Percentiles rank a stretch among this genome's conserved stretches.
Evolutionary conservation across 2,888 invertebrate species (phyloP).

Genomic region (Rhaphigaster nebulosa): DNA sequence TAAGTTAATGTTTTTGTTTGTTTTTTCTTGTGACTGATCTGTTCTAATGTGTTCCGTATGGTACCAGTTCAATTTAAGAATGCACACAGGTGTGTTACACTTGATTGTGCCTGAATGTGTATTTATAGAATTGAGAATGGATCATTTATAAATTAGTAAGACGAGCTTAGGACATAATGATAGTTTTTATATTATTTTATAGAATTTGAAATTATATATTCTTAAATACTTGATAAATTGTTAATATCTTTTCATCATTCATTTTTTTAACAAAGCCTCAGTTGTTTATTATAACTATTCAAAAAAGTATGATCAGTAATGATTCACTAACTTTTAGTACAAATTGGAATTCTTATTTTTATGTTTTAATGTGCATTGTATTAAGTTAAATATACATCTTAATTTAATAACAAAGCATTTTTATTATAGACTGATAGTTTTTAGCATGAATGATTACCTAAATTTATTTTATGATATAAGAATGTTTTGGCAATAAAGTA

Average conservation of each 20-base stretch:
- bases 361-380: conserved; percentile 27
- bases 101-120: conserved; percentile 3
- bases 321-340: conserved; percentile 21
- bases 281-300: background rate
- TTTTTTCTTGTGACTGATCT: background rate
- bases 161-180: conserved; percentile 16
- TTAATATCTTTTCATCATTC: background rate
- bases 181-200: conserved; percentile 35
- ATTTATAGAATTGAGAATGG: conserved; percentile 10
- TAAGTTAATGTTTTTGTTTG: background rate
- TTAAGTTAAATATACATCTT: conserved; percentile 37
- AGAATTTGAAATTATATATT: conserved; percentile 6
- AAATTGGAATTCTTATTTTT: background rate
- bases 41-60: background rate
- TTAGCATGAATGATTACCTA: conserved; percentile 20
- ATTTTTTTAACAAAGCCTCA: background rate
- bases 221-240: background rate
- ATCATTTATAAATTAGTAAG: background rate
- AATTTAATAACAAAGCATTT: conserved; percentile 18
- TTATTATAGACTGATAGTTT: conserved; percentile 31
- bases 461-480: background rate
- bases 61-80: background rate
- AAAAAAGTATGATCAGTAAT: background rate
- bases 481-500: background rate
- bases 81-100: background rate